Evolutionary conservation across 2,113 vertebrate genomes (phyloP).

Genomic region (Scophthalmus maximus): DNA sequence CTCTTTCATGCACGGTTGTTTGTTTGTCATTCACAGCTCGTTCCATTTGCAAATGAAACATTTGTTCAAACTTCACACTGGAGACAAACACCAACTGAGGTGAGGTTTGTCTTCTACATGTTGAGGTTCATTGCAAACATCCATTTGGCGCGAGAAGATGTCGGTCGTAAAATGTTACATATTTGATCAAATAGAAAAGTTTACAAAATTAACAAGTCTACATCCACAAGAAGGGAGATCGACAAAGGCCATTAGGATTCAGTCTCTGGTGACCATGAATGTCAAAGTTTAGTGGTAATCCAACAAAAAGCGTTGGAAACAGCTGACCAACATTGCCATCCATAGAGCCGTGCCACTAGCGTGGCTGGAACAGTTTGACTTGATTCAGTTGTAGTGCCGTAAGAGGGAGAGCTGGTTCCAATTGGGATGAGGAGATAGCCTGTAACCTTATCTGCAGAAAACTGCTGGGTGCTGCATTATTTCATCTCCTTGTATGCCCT

Average conservation of each 20-base stretch:
- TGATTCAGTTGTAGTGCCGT: slow-evolving; percentile 44
- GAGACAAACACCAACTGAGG: slow-evolving; percentile 16
- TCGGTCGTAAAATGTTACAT: slow-evolving; percentile 2
- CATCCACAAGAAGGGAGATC: too few species aligned
- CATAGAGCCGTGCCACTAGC: background rate
- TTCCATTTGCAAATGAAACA: slow-evolving; percentile 60
- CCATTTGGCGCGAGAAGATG: slow-evolving; percentile 12
- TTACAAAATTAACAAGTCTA: too few species aligned
- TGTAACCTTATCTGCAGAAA: slow-evolving; percentile 69
- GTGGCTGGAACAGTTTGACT: slow-evolving; percentile 21
- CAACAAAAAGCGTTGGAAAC: background rate
- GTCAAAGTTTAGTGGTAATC: background rate
- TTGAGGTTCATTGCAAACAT: slow-evolving; percentile 35
- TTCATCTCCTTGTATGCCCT: slow-evolving; percentile 70
- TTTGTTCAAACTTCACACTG: slow-evolving; percentile 45
- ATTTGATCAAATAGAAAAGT: slow-evolving; percentile 25
- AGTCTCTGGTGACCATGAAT: too few species aligned
- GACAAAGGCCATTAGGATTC: background rate
- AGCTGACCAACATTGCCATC: background rate
- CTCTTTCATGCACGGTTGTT: slow-evolving; percentile 36
- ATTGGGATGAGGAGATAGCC: slow-evolving; percentile 71
- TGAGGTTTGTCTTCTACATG: slow-evolving; percentile 24
- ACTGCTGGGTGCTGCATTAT: slow-evolving; percentile 72
- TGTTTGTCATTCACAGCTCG: slow-evolving; percentile 46
- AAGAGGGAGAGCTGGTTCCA: slow-evolving; percentile 62